A percentile compares a stretch with the other conserved stretches of the same genome.
Evolutionary conservation across 2,113 vertebrate genomes (phyloP).

Genomic region (Poeciliopsis retropinna): DNA sequence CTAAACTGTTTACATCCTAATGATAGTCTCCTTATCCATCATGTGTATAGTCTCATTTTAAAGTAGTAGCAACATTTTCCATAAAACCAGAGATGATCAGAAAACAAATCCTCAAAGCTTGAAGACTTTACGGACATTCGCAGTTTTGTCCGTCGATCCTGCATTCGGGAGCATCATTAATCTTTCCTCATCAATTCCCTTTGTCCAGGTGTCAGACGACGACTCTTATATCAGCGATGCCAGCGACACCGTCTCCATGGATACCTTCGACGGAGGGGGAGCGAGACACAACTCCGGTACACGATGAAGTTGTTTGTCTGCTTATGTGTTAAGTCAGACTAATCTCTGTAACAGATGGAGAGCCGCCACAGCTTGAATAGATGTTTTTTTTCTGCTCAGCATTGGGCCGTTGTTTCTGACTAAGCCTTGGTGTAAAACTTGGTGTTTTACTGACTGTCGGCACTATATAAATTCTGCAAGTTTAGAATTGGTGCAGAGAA

Average conservation of each 20-base stretch:
- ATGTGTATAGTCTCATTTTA: neutral
- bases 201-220: constrained; percentile 90
- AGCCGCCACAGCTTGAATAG: neutral
- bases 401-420: neutral
- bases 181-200: constrained; percentile 51
- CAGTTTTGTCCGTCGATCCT: constrained; percentile 3
- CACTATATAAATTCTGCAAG: constrained; percentile 12
- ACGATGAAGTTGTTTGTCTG: neutral
- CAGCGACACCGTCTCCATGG: constrained; percentile 95
- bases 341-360: neutral
- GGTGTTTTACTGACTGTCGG: neutral
- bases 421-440: neutral
- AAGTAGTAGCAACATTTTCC: neutral
- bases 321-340: neutral
- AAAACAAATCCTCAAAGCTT: neutral
- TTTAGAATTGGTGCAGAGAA: neutral
- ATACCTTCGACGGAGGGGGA: constrained; percentile 88
- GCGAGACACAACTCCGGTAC: constrained; percentile 89
- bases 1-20: too few relatives aligned
- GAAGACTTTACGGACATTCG: neutral
- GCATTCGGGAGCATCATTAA: constrained; percentile 17
- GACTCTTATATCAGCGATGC: constrained; percentile 97
- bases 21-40: neutral
- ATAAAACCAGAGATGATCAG: neutral
- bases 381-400: constrained; percentile 13